Conservation (phyloP, 2,113 vertebrate species). For the Sapajus apella region DNA sequence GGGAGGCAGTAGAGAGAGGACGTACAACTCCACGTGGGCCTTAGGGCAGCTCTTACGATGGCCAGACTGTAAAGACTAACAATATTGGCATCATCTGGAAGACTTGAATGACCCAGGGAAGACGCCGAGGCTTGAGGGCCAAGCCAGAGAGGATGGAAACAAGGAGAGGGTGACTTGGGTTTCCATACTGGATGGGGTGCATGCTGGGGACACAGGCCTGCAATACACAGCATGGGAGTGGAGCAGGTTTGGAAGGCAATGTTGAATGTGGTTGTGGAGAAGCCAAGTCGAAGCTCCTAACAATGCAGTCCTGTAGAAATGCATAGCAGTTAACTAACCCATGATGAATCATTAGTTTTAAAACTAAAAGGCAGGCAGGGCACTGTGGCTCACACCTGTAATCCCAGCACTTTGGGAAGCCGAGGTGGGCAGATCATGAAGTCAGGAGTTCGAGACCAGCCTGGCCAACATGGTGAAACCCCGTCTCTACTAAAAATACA, state of each 20-base stretch:
- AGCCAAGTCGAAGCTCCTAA: neutral
- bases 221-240: neutral
- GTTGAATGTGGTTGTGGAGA: neutral
- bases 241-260: neutral
- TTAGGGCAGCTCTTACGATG: accelerated
- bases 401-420: too few relatives aligned
- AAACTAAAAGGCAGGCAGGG: neutral
- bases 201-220: neutral
- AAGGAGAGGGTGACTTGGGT: neutral
- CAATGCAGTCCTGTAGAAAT: neutral
- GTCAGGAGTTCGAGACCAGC: too few relatives aligned
- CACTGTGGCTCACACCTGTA: too few relatives aligned
- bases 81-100: neutral
- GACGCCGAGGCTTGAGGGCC: too few relatives aligned
- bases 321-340: neutral
- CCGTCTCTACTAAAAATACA: too few relatives aligned
- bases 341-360: neutral
- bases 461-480: too few relatives aligned
- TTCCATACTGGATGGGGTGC: neutral
- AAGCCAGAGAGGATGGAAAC: neutral
- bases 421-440: too few relatives aligned
- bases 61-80: neutral
- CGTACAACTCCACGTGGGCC: neutral
- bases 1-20: accelerated
- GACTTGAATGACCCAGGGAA: neutral